Evolutionary conservation across 1,140 invertebrate species (phyloP), one percentile per base, ranked within the genome.

Genomic region (Platorchestia sp.): DNA sequence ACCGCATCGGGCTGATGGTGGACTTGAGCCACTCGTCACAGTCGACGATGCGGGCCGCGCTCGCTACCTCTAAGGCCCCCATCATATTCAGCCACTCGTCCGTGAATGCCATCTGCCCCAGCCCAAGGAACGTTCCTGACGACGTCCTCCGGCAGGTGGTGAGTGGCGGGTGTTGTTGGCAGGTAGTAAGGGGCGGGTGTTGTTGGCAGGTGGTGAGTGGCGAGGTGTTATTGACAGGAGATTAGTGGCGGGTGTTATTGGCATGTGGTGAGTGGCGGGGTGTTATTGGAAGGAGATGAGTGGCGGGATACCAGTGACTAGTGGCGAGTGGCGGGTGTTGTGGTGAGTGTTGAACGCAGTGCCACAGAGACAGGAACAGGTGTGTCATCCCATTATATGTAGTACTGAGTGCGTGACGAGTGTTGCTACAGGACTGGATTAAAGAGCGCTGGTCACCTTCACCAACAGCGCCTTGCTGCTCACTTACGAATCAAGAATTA

Each of bases 51-150:
- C 51, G 96, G 0, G 97, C 97, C 89, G 96, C 97, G 43, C 96
- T 97, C 0, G 95, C 95, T 0, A 95, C 96, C 0, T 95, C 97
- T 0, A 95, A 95, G 40, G 97, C 97, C 0, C 97, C 97, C 1
- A 97, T 97, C 45, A 97, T 97, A 44, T 97, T 97, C 96, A 97
- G 97, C 95, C 97, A 97, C 96, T 97, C 97, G 7, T 97, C 96
- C 0, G 97, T 97, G 0, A 97, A 96, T 95, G 91, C 96, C 27
- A 44, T 97, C 22, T 97, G 97, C 96, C 96, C 97, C 86, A 97
- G 97, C 95, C 96, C 97, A 95, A 95, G 97, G 45, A 97, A 97
- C 96, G 97, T 97, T 10, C 97, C 97, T 45, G 97, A 97, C 95
- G 97, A 97, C 86, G 97, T 97, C 22, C 96, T 97, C 40, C 36